Percentiles rank a stretch among this genome's conserved stretches.
These are phyloP conservation scores for Drosophila meridionalis DNA, from an alignment of 2,888 invertebrate genomes.

Conservation along the genomic window DNA sequence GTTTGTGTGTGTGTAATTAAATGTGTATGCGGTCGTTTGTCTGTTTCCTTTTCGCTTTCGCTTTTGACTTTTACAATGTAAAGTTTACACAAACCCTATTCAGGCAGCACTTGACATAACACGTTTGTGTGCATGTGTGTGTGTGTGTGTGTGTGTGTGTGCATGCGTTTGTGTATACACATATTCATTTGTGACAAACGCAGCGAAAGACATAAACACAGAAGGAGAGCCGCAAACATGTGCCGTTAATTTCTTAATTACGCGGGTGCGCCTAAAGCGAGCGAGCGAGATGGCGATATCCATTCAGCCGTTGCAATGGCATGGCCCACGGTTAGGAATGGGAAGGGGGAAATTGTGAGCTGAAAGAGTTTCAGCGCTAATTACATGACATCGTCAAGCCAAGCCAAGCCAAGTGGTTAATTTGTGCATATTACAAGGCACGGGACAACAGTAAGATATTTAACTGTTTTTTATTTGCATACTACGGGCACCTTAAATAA, in stretches of 20 bases:
- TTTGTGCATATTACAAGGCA: constrained; percentile 58
- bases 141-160: not conserved
- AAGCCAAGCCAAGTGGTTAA: constrained; percentile 71
- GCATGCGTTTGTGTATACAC: constrained; percentile 5
- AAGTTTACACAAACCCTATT: constrained; percentile 69
- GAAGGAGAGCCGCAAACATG: constrained; percentile 69
- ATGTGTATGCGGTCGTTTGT: constrained; percentile 60
- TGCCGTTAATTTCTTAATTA: constrained; percentile 80
- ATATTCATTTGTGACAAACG: constrained; percentile 26
- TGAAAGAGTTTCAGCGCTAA: constrained; percentile 52
- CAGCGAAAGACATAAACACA: constrained; percentile 28
- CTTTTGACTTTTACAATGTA: constrained; percentile 68
- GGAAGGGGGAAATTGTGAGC: not conserved
- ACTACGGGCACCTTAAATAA: constrained; percentile 41
- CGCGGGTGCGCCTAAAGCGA: constrained; percentile 59
- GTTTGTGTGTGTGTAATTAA: constrained; percentile 61
- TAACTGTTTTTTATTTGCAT: constrained; percentile 51
- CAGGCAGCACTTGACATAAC: constrained; percentile 61
- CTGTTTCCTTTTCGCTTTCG: constrained; percentile 71
- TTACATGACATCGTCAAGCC: constrained; percentile 67
- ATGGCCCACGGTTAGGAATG: not conserved
- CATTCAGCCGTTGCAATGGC: constrained; percentile 49
- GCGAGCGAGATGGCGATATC: constrained; percentile 35
- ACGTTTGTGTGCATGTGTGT: constrained; percentile 5
- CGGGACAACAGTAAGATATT: constrained; percentile 47